Evolutionary conservation across 2,797 vertebrate genomes (phyloP), one percentile per base, ranked within the genome.

Genomic region (Adelosebastes latens): DNA sequence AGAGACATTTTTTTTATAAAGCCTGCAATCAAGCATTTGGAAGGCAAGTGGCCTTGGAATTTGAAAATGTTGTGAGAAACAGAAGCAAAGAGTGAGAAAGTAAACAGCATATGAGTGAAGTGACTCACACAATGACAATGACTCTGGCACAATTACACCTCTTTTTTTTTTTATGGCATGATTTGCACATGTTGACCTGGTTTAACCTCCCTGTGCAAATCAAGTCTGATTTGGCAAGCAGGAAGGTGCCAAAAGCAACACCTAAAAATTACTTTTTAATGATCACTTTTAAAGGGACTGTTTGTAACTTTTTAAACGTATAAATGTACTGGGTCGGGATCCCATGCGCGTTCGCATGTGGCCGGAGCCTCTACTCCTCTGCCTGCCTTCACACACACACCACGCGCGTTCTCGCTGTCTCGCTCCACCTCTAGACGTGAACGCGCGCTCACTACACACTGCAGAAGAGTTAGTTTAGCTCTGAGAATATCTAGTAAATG

Each of bases 1-100:
- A 83, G 77, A 87, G 60, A 72, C 6, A 1, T 84, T 87, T 66
- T 86, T 85, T 59, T 84, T 42, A 39, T 68, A 69, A 89, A 88
- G 84, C 75, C 89, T 85, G 84, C 79, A 89, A 89, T 92, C 88
- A 18, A 88, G 34, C 0, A 18, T 68, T 80, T 79, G 77, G 72
- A 73, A 81, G 62, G 73, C 49, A 80, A 80, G 66, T 67, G 73
- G 71, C 79, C 77, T 79, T 91, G 84, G 68, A 85, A 79, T 88
- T 55, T 39, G 65, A n/a, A 89, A 87, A 84, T 66, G 66, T 78
- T 69, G 39, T 73, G 79, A 70, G 66, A 55, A 68, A 80, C 69
- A 62, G 71, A 68, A 70, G 73, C 82, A 59, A 39, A 39, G 58
- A 75, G 20, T 36, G 64, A 81, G 39, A 68, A 80, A 73, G 69